Conservation (phyloP, 2,113 vertebrate species). For the Microtus montanus region DNA sequence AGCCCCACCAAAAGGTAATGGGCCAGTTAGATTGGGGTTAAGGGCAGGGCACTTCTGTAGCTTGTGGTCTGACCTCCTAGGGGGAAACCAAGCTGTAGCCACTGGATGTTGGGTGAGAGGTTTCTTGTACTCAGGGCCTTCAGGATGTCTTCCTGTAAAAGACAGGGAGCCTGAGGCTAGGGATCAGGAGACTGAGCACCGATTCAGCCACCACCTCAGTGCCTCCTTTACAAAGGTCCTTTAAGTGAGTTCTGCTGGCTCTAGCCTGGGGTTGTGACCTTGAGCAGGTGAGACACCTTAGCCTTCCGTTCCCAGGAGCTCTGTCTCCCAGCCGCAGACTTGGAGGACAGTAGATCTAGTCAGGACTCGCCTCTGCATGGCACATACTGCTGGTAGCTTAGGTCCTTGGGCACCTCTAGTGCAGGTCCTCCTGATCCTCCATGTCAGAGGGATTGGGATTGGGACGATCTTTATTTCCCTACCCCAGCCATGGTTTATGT, state of each 20-base stretch:
- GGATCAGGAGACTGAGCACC: not conserved
- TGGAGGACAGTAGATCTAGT: not conserved
- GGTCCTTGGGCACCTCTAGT: not conserved
- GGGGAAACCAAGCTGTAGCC: not conserved
- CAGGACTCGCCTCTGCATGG: not conserved
- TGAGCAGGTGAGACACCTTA: accelerated
- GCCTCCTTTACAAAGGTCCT: too few species aligned
- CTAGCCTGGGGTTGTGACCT: not conserved
- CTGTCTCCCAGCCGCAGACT: not conserved
- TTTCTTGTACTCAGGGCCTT: not conserved
- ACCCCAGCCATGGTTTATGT: not conserved
- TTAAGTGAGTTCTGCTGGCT: not conserved
- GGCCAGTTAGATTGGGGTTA: not conserved
- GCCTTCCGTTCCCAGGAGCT: not conserved
- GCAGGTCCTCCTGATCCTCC: not conserved
- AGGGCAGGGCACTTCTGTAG: not conserved
- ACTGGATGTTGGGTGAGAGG: not conserved
- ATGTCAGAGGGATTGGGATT: not conserved
- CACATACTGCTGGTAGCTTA: not conserved
- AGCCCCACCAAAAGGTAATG: not conserved
- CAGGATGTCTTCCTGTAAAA: not conserved
- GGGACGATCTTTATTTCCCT: not conserved
- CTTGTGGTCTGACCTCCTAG: not conserved
- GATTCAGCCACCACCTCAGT: too few species aligned
- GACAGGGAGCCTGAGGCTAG: not conserved